Evolutionary conservation across 2,113 vertebrate species (phyloP).

Genomic region (Uria aalge): DNA sequence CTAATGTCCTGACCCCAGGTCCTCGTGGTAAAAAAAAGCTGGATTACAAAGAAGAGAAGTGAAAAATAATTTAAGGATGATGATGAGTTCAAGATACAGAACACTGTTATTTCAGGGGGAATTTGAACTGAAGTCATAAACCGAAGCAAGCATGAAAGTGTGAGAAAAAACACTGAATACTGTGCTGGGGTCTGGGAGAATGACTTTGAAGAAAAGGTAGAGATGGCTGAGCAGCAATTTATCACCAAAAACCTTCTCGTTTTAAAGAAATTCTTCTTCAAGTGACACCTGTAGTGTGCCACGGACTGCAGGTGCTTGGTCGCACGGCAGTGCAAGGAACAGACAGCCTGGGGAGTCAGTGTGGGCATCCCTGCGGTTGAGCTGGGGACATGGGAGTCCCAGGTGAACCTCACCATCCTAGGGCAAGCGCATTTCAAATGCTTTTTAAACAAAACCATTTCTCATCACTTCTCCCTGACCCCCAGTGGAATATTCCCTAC

Average conservation of each 20-base stretch:
- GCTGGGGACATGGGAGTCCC: neutral
- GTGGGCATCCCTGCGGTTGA: neutral
- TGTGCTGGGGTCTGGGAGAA: neutral
- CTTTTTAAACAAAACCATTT: neutral
- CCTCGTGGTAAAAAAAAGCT: neutral
- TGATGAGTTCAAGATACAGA: neutral
- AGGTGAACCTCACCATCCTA: neutral
- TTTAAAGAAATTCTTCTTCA: neutral
- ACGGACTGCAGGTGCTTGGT: rapidly evolving
- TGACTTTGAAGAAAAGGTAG: neutral
- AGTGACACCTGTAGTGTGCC: rapidly evolving
- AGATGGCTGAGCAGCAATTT: neutral
- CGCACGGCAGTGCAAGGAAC: rapidly evolving
- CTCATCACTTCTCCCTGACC: neutral
- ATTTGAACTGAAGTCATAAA: neutral
- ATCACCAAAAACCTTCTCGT: neutral
- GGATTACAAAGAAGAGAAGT: neutral
- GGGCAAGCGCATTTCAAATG: neutral
- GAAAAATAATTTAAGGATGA: slow-evolving; percentile 11
- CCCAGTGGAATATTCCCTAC: neutral
- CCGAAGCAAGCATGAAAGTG: neutral
- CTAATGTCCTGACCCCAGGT: slow-evolving; percentile 20
- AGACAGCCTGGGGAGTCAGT: neutral
- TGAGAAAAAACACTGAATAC: neutral
- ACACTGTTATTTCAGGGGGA: neutral